These are phyloP conservation scores for Craseonycteris thonglongyai DNA, from an alignment of 2,113 vertebrate genomes.

Conservation along the genomic window DNA sequence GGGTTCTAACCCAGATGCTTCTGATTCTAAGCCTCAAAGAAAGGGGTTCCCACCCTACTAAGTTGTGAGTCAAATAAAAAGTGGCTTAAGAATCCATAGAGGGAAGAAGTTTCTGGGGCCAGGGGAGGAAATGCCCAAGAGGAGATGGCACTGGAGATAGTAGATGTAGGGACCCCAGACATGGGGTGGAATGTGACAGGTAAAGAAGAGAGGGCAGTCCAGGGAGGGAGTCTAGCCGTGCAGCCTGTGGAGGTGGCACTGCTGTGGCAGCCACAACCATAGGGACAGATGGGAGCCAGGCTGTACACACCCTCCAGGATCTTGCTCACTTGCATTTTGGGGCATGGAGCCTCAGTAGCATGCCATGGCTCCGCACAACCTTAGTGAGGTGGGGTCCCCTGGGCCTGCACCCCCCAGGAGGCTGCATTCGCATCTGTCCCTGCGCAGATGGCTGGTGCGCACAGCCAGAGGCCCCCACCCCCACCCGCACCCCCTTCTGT, in stretches of 20 bases:
- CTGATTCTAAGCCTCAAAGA: background rate
- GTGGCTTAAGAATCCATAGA: background rate
- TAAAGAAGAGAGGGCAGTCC: no score
- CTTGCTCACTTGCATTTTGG: background rate
- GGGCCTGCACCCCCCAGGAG: background rate
- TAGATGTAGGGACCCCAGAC: background rate
- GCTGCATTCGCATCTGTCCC: constrained; percentile 58
- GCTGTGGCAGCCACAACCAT: rapidly evolving
- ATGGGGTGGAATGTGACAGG: background rate
- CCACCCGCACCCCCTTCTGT: constrained; percentile 64
- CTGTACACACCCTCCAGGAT: rapidly evolving
- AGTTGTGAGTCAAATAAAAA: background rate
- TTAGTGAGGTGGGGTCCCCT: constrained; percentile 22
- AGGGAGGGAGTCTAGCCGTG: background rate
- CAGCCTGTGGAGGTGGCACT: rapidly evolving
- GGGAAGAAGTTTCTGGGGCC: background rate
- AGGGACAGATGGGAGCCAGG: background rate
- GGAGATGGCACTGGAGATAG: background rate
- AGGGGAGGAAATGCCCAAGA: background rate
- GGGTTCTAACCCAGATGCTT: background rate
- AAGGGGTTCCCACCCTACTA: background rate
- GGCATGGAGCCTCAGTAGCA: background rate
- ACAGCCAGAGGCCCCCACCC: constrained; percentile 47
- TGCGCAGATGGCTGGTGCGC: constrained; percentile 65
- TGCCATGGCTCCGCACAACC: background rate